Evolutionary conservation across 2,797 vertebrate species (phyloP).

Genomic region (Sebastes kiyomatsui): DNA sequence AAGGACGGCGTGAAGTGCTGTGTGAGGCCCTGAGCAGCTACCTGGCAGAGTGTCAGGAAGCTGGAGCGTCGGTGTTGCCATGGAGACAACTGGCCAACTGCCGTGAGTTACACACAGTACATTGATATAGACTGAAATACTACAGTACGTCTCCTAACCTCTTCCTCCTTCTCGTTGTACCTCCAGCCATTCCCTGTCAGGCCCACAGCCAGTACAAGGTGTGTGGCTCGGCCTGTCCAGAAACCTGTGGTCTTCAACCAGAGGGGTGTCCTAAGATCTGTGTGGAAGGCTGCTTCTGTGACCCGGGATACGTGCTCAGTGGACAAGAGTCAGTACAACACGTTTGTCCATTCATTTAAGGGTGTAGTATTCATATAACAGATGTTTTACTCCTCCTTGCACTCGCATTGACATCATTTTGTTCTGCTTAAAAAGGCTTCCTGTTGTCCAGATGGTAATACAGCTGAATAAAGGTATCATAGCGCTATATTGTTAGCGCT

Average conservation of each 20-base stretch:
- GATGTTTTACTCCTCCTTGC: not conserved
- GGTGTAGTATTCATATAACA: not conserved
- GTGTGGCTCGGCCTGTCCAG: constrained; percentile 31
- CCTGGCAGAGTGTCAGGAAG: constrained; percentile 24
- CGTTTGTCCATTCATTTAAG: not conserved
- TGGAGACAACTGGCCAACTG: constrained; percentile 29
- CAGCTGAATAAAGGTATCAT: too few species aligned
- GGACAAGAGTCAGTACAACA: constrained; percentile 13
- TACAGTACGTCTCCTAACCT: not conserved
- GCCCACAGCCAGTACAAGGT: constrained; percentile 22
- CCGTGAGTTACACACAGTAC: constrained; percentile 8
- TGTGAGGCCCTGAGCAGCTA: constrained; percentile 29
- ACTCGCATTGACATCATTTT: too few species aligned
- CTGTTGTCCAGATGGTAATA: too few species aligned
- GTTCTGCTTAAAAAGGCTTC: too few species aligned
- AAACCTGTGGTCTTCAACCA: constrained; percentile 9
- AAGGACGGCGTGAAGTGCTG: constrained; percentile 12
- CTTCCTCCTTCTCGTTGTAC: not conserved
- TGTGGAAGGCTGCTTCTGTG: constrained; percentile 43
- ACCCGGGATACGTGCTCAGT: constrained; percentile 23
- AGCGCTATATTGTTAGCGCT: too few species aligned
- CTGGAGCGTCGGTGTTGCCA: not conserved
- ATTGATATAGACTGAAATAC: not conserved
- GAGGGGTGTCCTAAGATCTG: not conserved
- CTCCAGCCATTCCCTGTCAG: constrained; percentile 15